Conservation (phyloP, 2,888 invertebrate genomes). For the Chrysopilus asiliformis region DNA sequence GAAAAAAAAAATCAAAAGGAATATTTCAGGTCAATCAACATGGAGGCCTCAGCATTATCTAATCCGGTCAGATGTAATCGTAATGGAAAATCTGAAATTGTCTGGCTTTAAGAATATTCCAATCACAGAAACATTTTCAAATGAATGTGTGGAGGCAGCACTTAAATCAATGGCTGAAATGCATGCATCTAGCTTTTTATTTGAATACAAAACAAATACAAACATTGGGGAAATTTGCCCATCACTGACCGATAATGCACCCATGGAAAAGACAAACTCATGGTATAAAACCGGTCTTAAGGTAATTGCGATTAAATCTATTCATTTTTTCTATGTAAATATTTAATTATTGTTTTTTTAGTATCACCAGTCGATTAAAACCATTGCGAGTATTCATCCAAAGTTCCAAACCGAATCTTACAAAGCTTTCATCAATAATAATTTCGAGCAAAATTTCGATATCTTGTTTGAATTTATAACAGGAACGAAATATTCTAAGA, state of each 20-base stretch:
- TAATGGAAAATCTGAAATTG: slow-evolving; percentile 1
- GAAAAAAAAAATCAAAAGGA: no score
- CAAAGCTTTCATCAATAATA: slow-evolving; percentile 19
- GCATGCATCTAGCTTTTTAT: slow-evolving; percentile 3
- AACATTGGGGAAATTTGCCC: slow-evolving; percentile 1
- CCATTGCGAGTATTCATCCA: slow-evolving; percentile 21
- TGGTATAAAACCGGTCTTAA: slow-evolving; percentile 7
- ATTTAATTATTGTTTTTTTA: no score
- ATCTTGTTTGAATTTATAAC: slow-evolving; percentile 19
- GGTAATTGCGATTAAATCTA: slow-evolving; percentile 6
- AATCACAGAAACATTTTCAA: background rate
- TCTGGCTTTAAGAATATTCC: background rate
- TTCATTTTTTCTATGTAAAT: background rate
- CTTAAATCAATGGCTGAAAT: slow-evolving; percentile 2
- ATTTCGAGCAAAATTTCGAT: slow-evolving; percentile 19
- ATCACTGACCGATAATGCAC: background rate
- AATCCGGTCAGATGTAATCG: slow-evolving; percentile 2
- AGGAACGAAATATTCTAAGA: slow-evolving; percentile 28
- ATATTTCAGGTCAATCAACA: no score
- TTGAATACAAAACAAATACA: slow-evolving; percentile 20
- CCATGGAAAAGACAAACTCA: background rate
- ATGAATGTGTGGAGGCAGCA: background rate
- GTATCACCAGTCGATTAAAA: background rate
- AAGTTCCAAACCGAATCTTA: slow-evolving; percentile 20
- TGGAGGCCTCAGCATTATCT: slow-evolving; percentile 6